Percentiles rank a stretch among this genome's conserved stretches.
Conservation (phyloP, 1,140 invertebrate species). For the Holotrichia oblita region DNA sequence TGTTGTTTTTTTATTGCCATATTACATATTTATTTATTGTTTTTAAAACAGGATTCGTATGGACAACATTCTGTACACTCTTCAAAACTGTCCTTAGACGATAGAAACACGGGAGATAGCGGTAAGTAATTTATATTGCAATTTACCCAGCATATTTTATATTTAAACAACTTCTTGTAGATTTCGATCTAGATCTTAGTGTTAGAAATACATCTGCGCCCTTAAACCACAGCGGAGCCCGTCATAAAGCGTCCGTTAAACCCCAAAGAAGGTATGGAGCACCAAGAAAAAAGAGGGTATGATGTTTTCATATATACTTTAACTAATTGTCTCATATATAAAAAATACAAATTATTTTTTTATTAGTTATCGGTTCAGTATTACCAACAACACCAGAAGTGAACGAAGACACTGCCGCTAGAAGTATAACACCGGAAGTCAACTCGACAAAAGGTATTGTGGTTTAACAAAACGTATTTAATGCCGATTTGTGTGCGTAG, state of each 20-base stretch:
- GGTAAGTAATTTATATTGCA: slow-evolving; percentile 36
- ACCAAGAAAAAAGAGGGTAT: slow-evolving; percentile 69
- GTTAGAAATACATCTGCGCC: slow-evolving; percentile 62
- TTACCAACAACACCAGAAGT: slow-evolving; percentile 76
- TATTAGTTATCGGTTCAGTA: slow-evolving; percentile 62
- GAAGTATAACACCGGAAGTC: slow-evolving; percentile 68
- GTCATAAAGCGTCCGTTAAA: slow-evolving; percentile 79
- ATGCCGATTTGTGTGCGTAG: too few relatives aligned
- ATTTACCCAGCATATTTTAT: slow-evolving; percentile 13
- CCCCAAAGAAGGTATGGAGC: slow-evolving; percentile 79
- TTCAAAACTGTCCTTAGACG: slow-evolving; percentile 64
- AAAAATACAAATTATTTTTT: slow-evolving; percentile 4
- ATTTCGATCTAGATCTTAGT: slow-evolving; percentile 57
- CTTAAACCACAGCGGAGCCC: slow-evolving; percentile 79
- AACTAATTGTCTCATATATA: slow-evolving; percentile 55
- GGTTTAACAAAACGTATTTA: too few relatives aligned
- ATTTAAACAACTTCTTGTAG: slow-evolving; percentile 40
- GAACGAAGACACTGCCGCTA: slow-evolving; percentile 71
- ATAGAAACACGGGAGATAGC: slow-evolving; percentile 57
- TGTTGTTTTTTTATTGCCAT: neutral
- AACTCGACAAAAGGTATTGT: slow-evolving; percentile 57
- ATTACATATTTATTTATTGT: slow-evolving; percentile 19
- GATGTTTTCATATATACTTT: slow-evolving; percentile 56
- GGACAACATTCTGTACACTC: slow-evolving; percentile 63
- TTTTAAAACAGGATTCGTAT: slow-evolving; percentile 60